Base-by-base conservation (phyloP, 1,140 invertebrate species). In the Macrobrachium nipponense region DNA sequence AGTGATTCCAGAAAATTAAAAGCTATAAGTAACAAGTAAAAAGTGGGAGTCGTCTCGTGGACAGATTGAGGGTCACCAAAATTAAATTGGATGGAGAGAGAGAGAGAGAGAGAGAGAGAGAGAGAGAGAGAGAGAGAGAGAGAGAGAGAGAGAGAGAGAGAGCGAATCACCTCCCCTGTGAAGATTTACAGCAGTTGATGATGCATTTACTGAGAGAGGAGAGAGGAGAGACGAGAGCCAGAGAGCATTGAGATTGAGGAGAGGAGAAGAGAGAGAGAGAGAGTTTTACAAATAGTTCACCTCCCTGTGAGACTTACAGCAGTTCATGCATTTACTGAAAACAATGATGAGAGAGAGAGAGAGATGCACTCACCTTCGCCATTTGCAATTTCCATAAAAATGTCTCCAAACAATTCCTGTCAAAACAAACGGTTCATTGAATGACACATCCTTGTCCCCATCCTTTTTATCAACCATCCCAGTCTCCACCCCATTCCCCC, bases 101-200 rank as follows among this genome's bases (percentile, higher is more conserved):
- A n/a, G 66, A n/a, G n/a, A 70, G 66, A n/a, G 66, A 70, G n/a
- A 70, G 66, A n/a, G n/a, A n/a, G n/a, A 70, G 4, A 4, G 66
- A 70, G n/a, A n/a, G 66, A n/a, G n/a, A 70, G 66, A n/a, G 66
- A 70, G n/a, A 70, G 66, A n/a, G n/a, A n/a, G n/a, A n/a, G n/a
- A n/a, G n/a, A 70, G 4, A 4, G 66, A 70, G n/a, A n/a, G 66
- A n/a, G n/a, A 70, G 66, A n/a, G 66, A 70, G n/a, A 70, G 66
- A n/a, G n/a, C n/a, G n/a, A n/a, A n/a, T 12, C 27, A 36, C 27
- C 27, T 36, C 27, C 27, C 27, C 27, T 36, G 27, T 36, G 27
- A 36, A 4, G 27, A 36, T 4, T 36, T 36, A 36, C 27, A 36
- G 27, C 27, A 70, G 66, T 12, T 20, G 36, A 6, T 36, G 66